Evolutionary conservation across 2,113 vertebrate genomes (phyloP), one percentile per base, ranked within the genome.

Genomic region (Sardina pilchardus): DNA sequence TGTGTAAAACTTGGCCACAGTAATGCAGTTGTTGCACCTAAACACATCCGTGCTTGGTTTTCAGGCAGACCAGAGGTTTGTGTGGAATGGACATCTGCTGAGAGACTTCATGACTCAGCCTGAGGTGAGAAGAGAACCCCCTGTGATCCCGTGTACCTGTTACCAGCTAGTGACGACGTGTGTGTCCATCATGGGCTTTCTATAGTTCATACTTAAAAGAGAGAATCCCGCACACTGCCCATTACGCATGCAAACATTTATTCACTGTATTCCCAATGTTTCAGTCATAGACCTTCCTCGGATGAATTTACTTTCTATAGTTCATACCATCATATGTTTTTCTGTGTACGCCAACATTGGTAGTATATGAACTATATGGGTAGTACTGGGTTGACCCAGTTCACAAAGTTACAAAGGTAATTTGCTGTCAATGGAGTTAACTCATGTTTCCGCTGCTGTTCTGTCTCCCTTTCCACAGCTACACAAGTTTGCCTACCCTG

Each of bases 1-100:
- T 59, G 53, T 24, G 63, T 84, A 26, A 80, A 56, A 16, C 30
- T 8, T 30, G 24, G 7, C 16, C 7, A 8, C 19, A 39, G 7
- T 19, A 39, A n/a, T 3, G 50, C 16, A 59, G 5, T 6, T 24
- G 21, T 59, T 21, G 53, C 19, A 59, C 24, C 4, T 12, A 21
- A 47, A n/a, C 26, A 59, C 24, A 56, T 78, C 53, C 4, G 17
- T 88, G 17, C 67, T 87, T 90, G 90, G 26, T 88, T 85, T 94
- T 5, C 82, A 99, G 98, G 98, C 98, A 86, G 98, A 99, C 91
- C 97, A 96, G 88, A 96, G 98, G 26, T 99, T 99, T 90, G 98
- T 99, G 0, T 99, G 98, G 98, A 99, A 99, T 1, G 96, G 97
- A 24, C 95, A 98, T 86, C 95, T 99, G 87, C 92, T 99, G 43